Conservation (phyloP, 1,140 invertebrate genomes). For the Coenobita brevimanus region DNA sequence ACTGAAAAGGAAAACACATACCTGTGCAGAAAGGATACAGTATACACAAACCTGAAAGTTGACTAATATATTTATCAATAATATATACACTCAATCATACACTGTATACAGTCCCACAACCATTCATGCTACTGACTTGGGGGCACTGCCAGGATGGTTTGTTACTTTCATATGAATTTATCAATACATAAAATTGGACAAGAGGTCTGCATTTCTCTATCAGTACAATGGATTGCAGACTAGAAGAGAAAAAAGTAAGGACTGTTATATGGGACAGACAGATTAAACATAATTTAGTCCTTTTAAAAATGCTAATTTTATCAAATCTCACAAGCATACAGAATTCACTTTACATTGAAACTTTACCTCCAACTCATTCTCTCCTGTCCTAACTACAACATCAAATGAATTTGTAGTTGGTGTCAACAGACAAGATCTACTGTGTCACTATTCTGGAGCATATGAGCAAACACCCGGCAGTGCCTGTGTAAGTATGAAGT, state of each 20-base stretch:
- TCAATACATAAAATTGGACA: constrained; percentile 6
- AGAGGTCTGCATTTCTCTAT: constrained; percentile 4
- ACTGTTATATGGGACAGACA: background rate
- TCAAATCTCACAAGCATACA: background rate
- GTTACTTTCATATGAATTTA: background rate
- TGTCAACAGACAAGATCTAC: background rate
- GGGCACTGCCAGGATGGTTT: constrained; percentile 46
- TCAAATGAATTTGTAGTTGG: no score
- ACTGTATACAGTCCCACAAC: constrained; percentile 44
- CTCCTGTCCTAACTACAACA: no score
- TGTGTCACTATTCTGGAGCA: constrained; percentile 12
- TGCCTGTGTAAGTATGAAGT: constrained; percentile 31
- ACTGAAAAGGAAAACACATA: no score
- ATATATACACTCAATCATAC: constrained; percentile 51
- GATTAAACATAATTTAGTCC: background rate
- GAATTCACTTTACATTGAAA: background rate
- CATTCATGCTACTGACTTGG: constrained; percentile 29
- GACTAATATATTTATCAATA: constrained; percentile 56
- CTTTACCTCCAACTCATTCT: background rate
- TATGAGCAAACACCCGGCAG: constrained; percentile 15
- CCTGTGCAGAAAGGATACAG: no score
- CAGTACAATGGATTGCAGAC: constrained; percentile 22
- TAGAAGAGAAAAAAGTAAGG: constrained; percentile 5
- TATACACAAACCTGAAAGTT: constrained; percentile 11
- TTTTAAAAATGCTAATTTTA: no score